Evolutionary conservation across 1,140 invertebrate genomes (phyloP), one percentile per base, ranked within the genome.

Genomic region (Portunus trituberculatus): DNA sequence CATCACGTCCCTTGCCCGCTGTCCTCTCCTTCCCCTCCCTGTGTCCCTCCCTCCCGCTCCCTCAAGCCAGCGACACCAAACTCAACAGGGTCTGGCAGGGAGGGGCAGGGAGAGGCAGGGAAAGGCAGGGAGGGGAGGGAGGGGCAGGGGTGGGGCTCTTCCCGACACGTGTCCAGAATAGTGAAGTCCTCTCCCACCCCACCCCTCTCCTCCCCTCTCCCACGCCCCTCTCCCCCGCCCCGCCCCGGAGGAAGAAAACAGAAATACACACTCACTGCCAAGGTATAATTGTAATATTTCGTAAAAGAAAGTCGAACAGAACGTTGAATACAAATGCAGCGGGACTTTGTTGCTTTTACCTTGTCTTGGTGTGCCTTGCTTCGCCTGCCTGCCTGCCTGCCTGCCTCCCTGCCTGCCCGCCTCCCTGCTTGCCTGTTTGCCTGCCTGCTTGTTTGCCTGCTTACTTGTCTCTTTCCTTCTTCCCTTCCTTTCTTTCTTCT

Each of bases 201-300:
- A 0, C 20, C 20, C 52, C 20, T 59, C 52, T 59, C 20, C 52
- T 59, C 3, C 52, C 8, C 20, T 10, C 52, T 59, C 2, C 52
- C 20, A 2, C 52, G 1, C 8, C 67, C 67, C 1, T 25, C 67
- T n/a, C 16, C 67, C 20, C 67, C 20, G 12, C 12, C 67, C 20
- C 67, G 12, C 12, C 67, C 67, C 67, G 67, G 67, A 76, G 67
- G 67, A 76, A 76, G 67, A 76, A 76, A 76, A 76, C 67, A 76
- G 67, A 76, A 76, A 76, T 76, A 76, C 67, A 76, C n/a, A n/a
- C n/a, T 76, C 67, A 76, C 67, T 76, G 12, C n/a, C 67, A 76
- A 76, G 67, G 67, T 76, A n/a, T 76, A 76, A 76, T 76, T 76
- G 67, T 76, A 76, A 76, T 76, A 76, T 76, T 76, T 76, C 67